Evolutionary conservation across 2,797 vertebrate genomes (phyloP).

Genomic region (Acestrorhynchus altus): DNA sequence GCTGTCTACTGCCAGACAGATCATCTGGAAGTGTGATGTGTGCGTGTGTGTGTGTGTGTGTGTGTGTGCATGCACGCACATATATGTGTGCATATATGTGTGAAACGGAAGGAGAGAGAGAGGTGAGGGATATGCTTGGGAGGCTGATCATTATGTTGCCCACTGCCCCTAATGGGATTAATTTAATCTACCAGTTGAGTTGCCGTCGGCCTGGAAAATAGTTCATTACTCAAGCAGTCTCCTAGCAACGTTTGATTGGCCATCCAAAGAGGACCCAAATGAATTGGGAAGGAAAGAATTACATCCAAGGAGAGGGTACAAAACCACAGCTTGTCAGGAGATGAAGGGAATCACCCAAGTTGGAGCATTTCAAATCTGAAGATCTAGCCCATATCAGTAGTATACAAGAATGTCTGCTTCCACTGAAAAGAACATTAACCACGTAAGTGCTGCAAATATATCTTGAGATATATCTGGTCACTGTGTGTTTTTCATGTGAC

Average conservation of each 20-base stretch:
- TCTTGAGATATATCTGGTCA: too few species aligned
- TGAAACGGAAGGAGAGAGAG: slow-evolving; percentile 12
- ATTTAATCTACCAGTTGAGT: slow-evolving; percentile 59
- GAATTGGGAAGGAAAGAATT: slow-evolving; percentile 41
- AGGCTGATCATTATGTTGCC: slow-evolving; percentile 55
- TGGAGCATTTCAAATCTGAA: background rate
- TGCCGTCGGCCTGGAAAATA: slow-evolving; percentile 53
- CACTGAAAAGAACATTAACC: background rate
- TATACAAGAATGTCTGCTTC: background rate
- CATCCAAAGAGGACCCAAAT: slow-evolving; percentile 33
- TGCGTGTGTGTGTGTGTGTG: slow-evolving; percentile 12
- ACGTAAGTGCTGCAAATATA: too few species aligned
- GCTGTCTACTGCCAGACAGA: slow-evolving; percentile 19
- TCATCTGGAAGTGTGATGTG: slow-evolving; percentile 17
- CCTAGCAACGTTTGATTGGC: slow-evolving; percentile 58
- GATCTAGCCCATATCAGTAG: background rate
- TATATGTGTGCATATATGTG: background rate
- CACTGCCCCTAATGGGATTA: slow-evolving; percentile 59
- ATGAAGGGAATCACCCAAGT: background rate
- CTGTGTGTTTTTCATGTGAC: too few species aligned
- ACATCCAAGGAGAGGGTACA: slow-evolving; percentile 9
- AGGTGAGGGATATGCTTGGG: slow-evolving; percentile 39
- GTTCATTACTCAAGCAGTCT: slow-evolving; percentile 56
- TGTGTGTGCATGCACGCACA: too few species aligned
- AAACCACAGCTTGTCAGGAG: background rate